These are phyloP conservation scores for Onychostruthus taczanowskii DNA, from an alignment of 2,113 vertebrate species.

Conservation along the genomic window DNA sequence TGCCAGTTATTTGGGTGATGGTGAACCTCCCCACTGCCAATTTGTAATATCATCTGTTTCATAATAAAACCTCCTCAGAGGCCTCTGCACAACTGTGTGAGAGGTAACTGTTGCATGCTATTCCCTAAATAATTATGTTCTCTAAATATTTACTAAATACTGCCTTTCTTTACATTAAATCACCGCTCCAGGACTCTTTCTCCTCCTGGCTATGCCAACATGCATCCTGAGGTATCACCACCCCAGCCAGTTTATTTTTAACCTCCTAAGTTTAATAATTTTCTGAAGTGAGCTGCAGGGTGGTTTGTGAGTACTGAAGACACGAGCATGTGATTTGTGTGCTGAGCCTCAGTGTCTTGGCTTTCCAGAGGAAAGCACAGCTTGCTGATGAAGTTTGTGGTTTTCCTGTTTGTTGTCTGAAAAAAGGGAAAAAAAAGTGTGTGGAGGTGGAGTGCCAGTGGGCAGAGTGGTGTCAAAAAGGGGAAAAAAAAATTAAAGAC, in stretches of 20 bases:
- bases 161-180: background rate
- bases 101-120: constrained; percentile 16
- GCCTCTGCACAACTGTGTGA: constrained; percentile 47
- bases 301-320: background rate
- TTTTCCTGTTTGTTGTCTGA: constrained; percentile 53
- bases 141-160: background rate
- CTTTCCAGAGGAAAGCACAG: background rate
- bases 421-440: background rate
- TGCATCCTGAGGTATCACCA: background rate
- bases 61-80: background rate
- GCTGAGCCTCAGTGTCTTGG: background rate
- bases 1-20: constrained; percentile 24
- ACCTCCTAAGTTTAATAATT: background rate
- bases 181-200: background rate
- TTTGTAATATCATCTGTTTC: background rate
- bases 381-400: constrained; percentile 52
- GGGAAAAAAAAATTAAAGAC: background rate
- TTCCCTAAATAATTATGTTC: constrained; percentile 10
- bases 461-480: background rate
- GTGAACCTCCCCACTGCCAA: background rate
- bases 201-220: background rate
- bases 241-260: background rate
- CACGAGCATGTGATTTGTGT: background rate
- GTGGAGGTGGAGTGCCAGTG: background rate
- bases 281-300: background rate